Evolutionary conservation across 2,797 vertebrate genomes (phyloP).

Genomic region (Brachyrhaphis roseni): DNA sequence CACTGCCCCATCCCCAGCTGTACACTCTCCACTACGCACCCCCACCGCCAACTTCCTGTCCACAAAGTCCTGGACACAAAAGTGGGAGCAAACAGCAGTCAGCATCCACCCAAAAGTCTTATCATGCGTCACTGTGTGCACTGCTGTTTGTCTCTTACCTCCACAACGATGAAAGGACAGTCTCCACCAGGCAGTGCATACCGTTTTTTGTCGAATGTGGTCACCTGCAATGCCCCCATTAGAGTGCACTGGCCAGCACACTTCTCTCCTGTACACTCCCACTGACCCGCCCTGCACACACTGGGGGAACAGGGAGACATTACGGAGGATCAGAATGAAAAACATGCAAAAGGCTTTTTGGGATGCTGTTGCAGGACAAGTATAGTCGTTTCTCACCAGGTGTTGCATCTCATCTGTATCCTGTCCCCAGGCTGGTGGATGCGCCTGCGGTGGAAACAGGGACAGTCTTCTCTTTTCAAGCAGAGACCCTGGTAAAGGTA

Average conservation of each 20-base stretch:
- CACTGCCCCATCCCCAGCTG: constrained; percentile 24
- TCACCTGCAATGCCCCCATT: constrained; percentile 82
- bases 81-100: neutral
- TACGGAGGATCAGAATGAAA: neutral
- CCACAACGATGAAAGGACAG: constrained; percentile 84
- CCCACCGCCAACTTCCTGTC: constrained; percentile 81
- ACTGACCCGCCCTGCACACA: constrained; percentile 83
- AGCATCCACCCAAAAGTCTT: neutral
- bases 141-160: constrained; percentile 77
- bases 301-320: constrained; percentile 57
- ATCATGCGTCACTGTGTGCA: neutral
- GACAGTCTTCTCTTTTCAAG: constrained; percentile 79
- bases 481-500: constrained; percentile 81
- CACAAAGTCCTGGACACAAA: constrained; percentile 83
- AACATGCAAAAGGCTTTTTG: neutral
- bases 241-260: constrained; percentile 86
- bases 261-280: constrained; percentile 84
- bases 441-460: constrained; percentile 86
- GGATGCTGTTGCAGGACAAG: neutral
- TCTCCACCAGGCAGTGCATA: constrained; percentile 81
- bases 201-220: constrained; percentile 89
- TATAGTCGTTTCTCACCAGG: constrained; percentile 77
- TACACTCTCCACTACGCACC: constrained; percentile 78
- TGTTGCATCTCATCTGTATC: constrained; percentile 88
- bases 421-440: constrained; percentile 80